These are phyloP conservation scores for Loripinus fragilis DNA, from an alignment of 2,888 invertebrate species.

Conservation along the genomic window DNA sequence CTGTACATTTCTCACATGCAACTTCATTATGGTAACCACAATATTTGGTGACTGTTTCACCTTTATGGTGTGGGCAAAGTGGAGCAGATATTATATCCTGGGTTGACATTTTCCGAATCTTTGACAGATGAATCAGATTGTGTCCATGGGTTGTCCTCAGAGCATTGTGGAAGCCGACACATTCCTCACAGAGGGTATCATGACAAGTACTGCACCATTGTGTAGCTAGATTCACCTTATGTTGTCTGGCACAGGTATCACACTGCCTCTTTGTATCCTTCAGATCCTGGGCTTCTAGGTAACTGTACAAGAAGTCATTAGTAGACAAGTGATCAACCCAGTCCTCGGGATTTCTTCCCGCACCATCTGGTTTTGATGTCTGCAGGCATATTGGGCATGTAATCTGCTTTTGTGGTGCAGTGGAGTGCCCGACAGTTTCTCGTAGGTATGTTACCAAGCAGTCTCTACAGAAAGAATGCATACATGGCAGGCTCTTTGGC, in stretches of 20 bases:
- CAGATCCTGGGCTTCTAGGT: conserved; percentile 51
- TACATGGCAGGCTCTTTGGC: conserved; percentile 44
- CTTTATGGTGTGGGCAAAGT: conserved; percentile 53
- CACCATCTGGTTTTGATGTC: conserved; percentile 25
- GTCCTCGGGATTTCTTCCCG: conserved; percentile 31
- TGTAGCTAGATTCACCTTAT: conserved; percentile 32
- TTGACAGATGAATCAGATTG: conserved; percentile 36
- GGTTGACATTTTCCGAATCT: conserved; percentile 42
- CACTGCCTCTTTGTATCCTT: conserved; percentile 55
- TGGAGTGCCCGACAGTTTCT: conserved; percentile 26
- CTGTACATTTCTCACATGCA: conserved; percentile 60
- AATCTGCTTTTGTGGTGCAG: conserved; percentile 18
- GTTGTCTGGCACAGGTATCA: conserved; percentile 60
- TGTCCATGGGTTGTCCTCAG: conserved; percentile 63
- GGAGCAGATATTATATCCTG: conserved; percentile 53
- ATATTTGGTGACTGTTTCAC: conserved; percentile 55
- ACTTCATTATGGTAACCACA: conserved; percentile 61
- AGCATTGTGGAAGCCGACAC: conserved; percentile 60
- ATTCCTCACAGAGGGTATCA: conserved; percentile 60
- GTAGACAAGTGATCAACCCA: conserved; percentile 50
- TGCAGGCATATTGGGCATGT: conserved; percentile 53
- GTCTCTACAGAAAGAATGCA: conserved; percentile 53
- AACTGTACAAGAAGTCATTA: conserved; percentile 52
- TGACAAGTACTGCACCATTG: conserved; percentile 63
- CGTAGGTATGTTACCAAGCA: conserved; percentile 47